phyloP scores from a whole-genome alignment of 2,797 vertebrate species.

The Gallinago nigripennis region DNA sequence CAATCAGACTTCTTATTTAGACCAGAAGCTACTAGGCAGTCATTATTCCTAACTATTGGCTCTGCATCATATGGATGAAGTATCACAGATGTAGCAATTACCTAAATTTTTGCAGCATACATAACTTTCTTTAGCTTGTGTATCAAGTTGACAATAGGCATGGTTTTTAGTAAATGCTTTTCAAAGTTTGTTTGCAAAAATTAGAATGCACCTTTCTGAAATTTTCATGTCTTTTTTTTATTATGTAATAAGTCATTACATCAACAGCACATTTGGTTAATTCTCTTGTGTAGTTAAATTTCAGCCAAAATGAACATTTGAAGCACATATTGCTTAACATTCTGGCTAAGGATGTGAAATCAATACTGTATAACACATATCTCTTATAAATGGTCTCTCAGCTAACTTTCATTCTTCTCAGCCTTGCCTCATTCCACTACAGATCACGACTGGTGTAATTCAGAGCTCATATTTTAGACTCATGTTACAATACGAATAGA shows the following conservation, averaged over 20 bases:
- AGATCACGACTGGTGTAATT: constrained; percentile 3
- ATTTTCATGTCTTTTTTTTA: neutral
- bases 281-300: neutral
- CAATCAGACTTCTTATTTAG: neutral
- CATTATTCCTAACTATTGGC: neutral
- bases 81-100: neutral
- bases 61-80: neutral
- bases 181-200: neutral
- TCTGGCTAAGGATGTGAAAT: constrained; percentile 10
- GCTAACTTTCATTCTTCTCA: neutral
- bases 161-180: neutral
- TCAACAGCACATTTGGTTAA: neutral
- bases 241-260: constrained; percentile 28
- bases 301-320: constrained; percentile 7
- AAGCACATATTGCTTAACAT: neutral
- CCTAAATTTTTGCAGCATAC: neutral
- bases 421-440: neutral
- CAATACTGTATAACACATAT: neutral
- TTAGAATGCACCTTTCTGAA: neutral
- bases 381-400: neutral
- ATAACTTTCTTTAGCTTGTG: neutral
- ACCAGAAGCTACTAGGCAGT: neutral
- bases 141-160: neutral
- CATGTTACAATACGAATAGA: constrained; percentile 17
- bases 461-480: constrained; percentile 16